Conservation (phyloP, 2,113 vertebrate species). For the Malurus elegans region DNA sequence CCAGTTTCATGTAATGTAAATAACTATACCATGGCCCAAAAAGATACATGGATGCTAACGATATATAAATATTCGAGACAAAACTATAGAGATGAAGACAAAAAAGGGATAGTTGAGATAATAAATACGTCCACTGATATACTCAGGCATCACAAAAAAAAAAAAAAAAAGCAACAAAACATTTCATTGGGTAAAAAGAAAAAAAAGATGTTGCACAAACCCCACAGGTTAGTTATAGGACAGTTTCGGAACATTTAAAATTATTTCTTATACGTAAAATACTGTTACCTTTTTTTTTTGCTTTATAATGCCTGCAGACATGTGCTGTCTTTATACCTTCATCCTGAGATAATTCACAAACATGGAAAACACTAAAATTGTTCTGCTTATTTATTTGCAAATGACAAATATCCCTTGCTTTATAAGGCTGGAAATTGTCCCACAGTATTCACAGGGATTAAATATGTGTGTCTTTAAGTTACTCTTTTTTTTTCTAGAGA, state of each 20-base stretch:
- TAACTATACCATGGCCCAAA: neutral
- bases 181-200: neutral
- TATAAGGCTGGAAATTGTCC: neutral
- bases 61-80: neutral
- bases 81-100: neutral
- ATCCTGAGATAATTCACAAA: neutral
- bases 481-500: neutral
- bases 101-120: neutral
- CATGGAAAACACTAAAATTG: neutral
- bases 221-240: neutral
- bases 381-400: neutral
- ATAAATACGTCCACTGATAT: neutral
- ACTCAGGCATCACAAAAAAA: neutral
- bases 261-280: neutral
- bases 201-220: neutral
- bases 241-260: neutral
- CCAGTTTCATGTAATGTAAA: neutral
- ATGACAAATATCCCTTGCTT: neutral
- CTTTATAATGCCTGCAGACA: neutral
- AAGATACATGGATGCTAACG: neutral
- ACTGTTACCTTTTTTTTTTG: neutral
- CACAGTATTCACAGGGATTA: neutral
- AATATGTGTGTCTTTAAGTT: neutral
- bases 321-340: neutral
- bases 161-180: no score